Base-by-base conservation (phyloP, 1,140 invertebrate genomes). In the Daktulosphaira vitifoliae region DNA sequence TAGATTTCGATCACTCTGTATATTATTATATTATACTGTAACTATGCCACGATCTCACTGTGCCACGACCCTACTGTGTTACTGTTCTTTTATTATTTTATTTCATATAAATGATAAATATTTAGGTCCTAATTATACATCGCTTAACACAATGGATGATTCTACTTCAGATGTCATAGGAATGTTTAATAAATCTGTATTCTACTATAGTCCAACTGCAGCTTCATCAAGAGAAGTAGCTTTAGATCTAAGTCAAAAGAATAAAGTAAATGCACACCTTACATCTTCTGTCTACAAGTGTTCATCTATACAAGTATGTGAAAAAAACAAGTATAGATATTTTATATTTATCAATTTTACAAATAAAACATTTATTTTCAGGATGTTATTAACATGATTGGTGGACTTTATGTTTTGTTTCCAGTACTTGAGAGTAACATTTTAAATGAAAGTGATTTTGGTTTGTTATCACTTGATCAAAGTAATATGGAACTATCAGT, bases 371-470 rank as follows among this genome's bases (percentile, higher is more conserved):
- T 6, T 15, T 25, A 22, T 8, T 70, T 73, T 6, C 71, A 81
- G 78, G 81, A 83, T 71, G 77, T 75, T 1, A 76, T 81, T 20
- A 79, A 80, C 70, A 77, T 80, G 59, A 77, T 84, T 48, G 82
- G 82, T 1, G 82, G 82, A 3, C 75, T 84, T 7, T 78, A 79
- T 69, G 78, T 80, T 11, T 73, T 84, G 26, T 77, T 83, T 71
- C 82, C 82, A 2, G 76, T 84, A 16, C 70, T 84, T 23, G 81
- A 84, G 71, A 76, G 76, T 23, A 70, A 74, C 29, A 42, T 56
- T 8, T 46, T 44, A n/a, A 23, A 51, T 29, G 59, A 68, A 44
- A 64, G 50, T 15, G 65, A 53, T 33, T 2, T 62, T 39, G 56
- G 56, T 20, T 48, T 62, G 44, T 62, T 62, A n/a, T 62, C 56